Base-by-base conservation (phyloP, 2,113 vertebrate genomes). In the Megaceryle maxima region DNA sequence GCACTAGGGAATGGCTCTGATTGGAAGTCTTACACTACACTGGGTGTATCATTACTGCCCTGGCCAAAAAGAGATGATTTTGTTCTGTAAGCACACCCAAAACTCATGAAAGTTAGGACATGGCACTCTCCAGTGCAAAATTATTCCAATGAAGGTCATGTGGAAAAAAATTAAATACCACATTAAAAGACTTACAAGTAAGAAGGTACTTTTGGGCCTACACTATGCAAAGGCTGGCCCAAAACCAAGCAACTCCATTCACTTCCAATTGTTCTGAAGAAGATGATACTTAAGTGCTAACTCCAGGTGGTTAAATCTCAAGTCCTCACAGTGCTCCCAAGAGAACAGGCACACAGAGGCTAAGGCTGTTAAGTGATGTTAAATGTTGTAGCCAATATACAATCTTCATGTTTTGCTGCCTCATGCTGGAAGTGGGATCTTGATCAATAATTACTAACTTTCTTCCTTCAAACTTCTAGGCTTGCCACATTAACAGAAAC, bases 271-370 rank as follows among this genome's bases (percentile, higher is more conserved):
- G 43, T 67, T 62, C 46, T 39, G 31, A 39, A 76, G 33, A 51
- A 2, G 19, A 68, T 0, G 2, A 15, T 2, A 13, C 13, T 6
- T 13, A 31, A 60, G 43, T 5, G 19, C 43, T 50, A 12, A 13
- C 37, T 62, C 33, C 53, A 60, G 48, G 48, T 41, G 33, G 16
- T 74, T 39, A 53, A 15, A 67, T 16, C 44, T 66, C 81, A 51
- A 63, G n/a, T 31, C 22, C 26, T 73, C 57, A 8, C 26, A 28
- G 6, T 0, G 6, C 66, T 77, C 48, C 18, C 0, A 2, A 55
- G 43, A 2, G 13, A 86, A n/a, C 26, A 66, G 56, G 28, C 6
- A 0, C 41, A 28, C 41, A 28, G 24, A 43, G 43, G 19, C 48
- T 63, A 31, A n/a, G 60, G 37, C n/a, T 9, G 5, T 3, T 31